Evolutionary conservation across 2,113 vertebrate genomes (phyloP), one percentile per base, ranked within the genome.

Genomic region (Anoura caudifer): DNA sequence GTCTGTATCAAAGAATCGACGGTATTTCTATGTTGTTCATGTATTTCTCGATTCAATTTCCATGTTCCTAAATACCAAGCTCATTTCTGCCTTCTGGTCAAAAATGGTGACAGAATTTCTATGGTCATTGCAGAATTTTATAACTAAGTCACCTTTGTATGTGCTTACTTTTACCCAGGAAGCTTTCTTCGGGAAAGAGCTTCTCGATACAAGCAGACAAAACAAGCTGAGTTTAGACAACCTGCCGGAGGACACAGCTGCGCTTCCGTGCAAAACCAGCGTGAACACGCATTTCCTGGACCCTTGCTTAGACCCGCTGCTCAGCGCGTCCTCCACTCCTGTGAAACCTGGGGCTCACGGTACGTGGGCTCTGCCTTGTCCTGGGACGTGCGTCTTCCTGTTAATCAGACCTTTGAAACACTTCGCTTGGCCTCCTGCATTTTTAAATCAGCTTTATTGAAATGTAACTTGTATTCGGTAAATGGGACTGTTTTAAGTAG

Each of bases 111-210:
- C n/a, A 84, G 56, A 65, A 22, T 73, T n/a, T n/a, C 22, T 77
- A 1, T 26, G 52, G 14, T 31, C 17, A 15, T 67, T 67, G 45
- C 79, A 73, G 52, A 87, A 56, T 95, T 84, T 52, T 87, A 26
- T 76, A 41, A 83, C 76, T 73, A 69, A 80, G 7, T 17, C 79
- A 38, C 81, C 89, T 75, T 91, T 13, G n/a, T 56, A 4, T 97
- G 41, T 97, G 94, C 50, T 97, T 85, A 52, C 83, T 31, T 69
- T 93, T 61, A 93, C 97, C 28, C 97, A 99, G 99, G 99, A 99
- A 65, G 99, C 99, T 41, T 99, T 99, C 97, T 99, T 99, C 96
- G 99, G 99, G 89, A 99, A 99, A 95, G 99, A 99, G 86, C 98
- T 99, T 67, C 98, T 99, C 81, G 99, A 99, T 95, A 99, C 98